phyloP scores from a whole-genome alignment of 2,113 vertebrate genomes.

The Geothlypis trichas region DNA sequence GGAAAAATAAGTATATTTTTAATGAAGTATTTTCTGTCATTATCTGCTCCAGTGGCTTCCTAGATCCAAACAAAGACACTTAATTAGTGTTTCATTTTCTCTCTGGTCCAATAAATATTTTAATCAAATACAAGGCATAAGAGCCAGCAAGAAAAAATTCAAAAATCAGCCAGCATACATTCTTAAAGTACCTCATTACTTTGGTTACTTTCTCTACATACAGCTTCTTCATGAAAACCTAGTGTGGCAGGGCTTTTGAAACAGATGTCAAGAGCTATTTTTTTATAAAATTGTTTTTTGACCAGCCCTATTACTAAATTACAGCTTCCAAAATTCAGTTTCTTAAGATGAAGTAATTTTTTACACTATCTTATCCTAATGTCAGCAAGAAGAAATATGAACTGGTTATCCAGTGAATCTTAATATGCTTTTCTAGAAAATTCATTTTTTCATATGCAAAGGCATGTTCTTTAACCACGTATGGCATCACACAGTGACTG shows the following conservation, averaged over 20 bases:
- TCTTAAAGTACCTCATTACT: not conserved
- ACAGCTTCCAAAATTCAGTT: not conserved
- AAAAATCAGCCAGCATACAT: not conserved
- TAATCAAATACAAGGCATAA: not conserved
- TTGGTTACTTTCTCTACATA: not conserved
- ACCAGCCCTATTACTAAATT: not conserved
- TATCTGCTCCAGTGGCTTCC: constrained; percentile 16
- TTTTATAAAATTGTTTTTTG: not conserved
- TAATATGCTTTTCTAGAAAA: not conserved
- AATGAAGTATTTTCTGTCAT: constrained; percentile 41
- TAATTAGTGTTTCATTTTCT: constrained; percentile 31
- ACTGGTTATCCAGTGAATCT: not conserved
- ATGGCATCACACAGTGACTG: not conserved
- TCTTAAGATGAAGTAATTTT: not conserved
- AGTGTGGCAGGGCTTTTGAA: not conserved
- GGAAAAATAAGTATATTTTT: not conserved
- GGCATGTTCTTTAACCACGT: not conserved
- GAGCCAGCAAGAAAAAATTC: not conserved
- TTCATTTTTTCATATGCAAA: not conserved
- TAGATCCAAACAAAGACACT: constrained; percentile 16
- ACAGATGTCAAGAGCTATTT: not conserved
- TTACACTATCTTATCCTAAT: not conserved
- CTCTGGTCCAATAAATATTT: constrained; percentile 15
- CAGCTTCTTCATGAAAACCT: not conserved
- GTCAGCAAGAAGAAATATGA: not conserved